Conservation (phyloP, 2,797 vertebrate species). For the Chelidonichthys spinosus region DNA sequence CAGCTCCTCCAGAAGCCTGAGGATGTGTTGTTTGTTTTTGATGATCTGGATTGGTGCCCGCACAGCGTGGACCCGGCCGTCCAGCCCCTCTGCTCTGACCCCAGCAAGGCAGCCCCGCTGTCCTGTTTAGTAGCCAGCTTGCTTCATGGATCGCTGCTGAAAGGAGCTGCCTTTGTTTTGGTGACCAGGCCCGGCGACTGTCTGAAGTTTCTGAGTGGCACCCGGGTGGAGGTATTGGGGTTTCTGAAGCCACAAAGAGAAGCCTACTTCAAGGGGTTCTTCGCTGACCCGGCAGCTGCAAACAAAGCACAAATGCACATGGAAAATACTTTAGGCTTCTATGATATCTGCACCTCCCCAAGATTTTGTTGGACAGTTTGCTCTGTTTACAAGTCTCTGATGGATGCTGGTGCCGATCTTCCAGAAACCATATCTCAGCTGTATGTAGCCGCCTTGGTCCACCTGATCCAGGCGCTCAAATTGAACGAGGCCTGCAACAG, state of each 20-base stretch:
- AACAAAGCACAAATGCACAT: conserved; percentile 63
- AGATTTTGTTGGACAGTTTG: conserved; percentile 85
- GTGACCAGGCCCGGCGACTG: conserved; percentile 58
- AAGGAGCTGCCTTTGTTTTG: conserved; percentile 76
- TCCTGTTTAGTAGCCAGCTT: conserved; percentile 77
- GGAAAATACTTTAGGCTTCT: conserved; percentile 76
- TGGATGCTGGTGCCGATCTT: conserved; percentile 53
- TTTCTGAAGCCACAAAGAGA: conserved; percentile 80
- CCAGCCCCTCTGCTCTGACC: conserved; percentile 55
- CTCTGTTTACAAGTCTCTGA: conserved; percentile 66
- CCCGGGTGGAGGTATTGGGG: conserved; percentile 69
- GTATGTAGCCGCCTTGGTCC: conserved; percentile 64
- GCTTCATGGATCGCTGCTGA: conserved; percentile 75
- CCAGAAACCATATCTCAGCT: conserved; percentile 82
- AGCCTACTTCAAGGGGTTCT: conserved; percentile 73
- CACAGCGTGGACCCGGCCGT: conserved; percentile 53
- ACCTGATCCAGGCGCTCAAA: conserved; percentile 56
- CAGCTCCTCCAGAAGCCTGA: conserved; percentile 64
- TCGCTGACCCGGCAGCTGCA: conserved; percentile 58
- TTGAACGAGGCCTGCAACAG: conserved; percentile 31
- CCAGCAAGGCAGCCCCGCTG: conserved; percentile 37
- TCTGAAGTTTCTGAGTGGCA: conserved; percentile 43
- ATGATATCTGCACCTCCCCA: conserved; percentile 76
- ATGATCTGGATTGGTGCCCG: conserved; percentile 76
- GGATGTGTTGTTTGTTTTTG: conserved; percentile 80